Evolutionary conservation across 2,888 invertebrate species (phyloP), one percentile per base, ranked within the genome.

Genomic region (Graphium colonna): DNA sequence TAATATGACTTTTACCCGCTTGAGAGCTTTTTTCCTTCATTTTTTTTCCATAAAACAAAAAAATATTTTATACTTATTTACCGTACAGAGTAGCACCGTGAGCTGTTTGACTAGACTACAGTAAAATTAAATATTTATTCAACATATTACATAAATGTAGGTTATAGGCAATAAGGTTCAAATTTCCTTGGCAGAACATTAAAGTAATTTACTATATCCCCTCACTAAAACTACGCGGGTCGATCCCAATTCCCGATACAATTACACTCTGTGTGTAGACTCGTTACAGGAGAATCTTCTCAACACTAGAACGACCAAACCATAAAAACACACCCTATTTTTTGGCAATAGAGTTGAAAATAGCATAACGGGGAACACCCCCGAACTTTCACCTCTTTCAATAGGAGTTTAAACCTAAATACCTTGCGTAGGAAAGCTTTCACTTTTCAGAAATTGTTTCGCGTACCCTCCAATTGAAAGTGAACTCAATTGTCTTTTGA

Each of bases 331-430:
- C 3, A 71, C 77, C 68, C 60, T 82, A 65, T 56, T 9, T 44
- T 12, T 36, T 5, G 26, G n/a, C 9, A 31, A 49, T 65, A 84
- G 66, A 68, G 75, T 62, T 56, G 59, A 73, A 52, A 68, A 69
- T 74, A 26, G 55, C 52, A 46, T 43, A 61, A 61, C 69, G n/a
- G 58, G 39, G 53, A 52, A 61, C 61, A 63, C 65, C 77, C 78
- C 78, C 68, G 79, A 86, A 89, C 86, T 88, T 89, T 88, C 88
- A 88, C 87, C 87, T 87, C 88, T 87, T 87, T 85, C 88, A 82
- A 87, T 87, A 82, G 82, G 79, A 88, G 81, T 88, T 87, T 85
- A 86, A 85, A 89, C 86, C 86, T 85, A 87, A 86, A 86, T 87
- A 86, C 85, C 82, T 87, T 81, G 79, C 82, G 84, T 82, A 82